phyloP scores from a whole-genome alignment of 2,888 invertebrate species.

The Athalia rosae region DNA sequence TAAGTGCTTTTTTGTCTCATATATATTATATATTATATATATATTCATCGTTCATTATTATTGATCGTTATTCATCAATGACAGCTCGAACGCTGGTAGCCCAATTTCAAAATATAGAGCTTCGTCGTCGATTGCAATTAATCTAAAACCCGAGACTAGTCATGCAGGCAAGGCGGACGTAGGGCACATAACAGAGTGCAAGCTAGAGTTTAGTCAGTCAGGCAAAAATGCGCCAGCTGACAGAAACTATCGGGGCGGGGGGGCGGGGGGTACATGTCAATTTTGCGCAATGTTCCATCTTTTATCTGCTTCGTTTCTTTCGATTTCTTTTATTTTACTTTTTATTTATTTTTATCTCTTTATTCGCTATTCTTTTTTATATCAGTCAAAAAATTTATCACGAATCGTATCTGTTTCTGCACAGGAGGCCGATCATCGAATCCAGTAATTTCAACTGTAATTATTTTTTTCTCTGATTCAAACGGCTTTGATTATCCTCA shows the following conservation, averaged over 20 bases:
- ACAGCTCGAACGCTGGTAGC: constrained; percentile 50
- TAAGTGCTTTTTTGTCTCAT: not conserved
- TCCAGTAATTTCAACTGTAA: not conserved
- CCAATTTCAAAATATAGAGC: constrained; percentile 40
- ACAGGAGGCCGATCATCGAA: too few relatives aligned
- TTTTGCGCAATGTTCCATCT: constrained; percentile 33
- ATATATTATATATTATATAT: not conserved
- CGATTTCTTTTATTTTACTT: not conserved
- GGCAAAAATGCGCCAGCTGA: constrained; percentile 72
- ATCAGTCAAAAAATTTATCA: not conserved
- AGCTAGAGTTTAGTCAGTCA: constrained; percentile 66
- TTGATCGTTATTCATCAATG: constrained; percentile 49
- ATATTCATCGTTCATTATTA: not conserved
- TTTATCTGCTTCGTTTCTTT: not conserved
- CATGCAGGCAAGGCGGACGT: constrained; percentile 67
- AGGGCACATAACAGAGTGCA: constrained; percentile 70
- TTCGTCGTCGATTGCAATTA: constrained; percentile 26
- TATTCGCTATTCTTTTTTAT: constrained; percentile 11
- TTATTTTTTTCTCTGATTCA: not conserved
- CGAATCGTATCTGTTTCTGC: too few relatives aligned
- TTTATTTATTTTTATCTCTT: not conserved
- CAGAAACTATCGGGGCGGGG: constrained; percentile 52
- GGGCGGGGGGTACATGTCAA: constrained; percentile 35
- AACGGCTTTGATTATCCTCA: too few relatives aligned
- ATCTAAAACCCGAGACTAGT: constrained; percentile 56